Percentiles rank a stretch among this genome's conserved stretches.
Conservation (phyloP, 2,888 invertebrate species). For the Stenoptilia bipunctidactyla region DNA sequence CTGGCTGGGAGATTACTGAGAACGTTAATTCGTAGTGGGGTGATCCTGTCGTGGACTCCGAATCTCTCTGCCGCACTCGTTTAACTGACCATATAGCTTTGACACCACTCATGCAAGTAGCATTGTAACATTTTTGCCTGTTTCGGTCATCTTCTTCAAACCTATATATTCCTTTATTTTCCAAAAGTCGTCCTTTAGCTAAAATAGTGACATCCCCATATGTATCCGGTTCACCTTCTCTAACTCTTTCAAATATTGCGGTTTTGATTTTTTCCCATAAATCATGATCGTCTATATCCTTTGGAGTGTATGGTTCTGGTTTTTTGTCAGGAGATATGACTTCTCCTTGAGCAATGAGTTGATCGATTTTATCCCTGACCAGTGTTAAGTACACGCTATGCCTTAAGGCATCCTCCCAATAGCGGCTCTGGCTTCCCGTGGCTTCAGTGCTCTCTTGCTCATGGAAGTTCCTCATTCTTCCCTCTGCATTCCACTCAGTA, state of each 20-base stretch:
- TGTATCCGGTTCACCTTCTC: slow-evolving; percentile 51
- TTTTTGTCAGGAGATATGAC: slow-evolving; percentile 30
- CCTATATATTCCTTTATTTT: slow-evolving; percentile 57
- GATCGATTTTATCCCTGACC: slow-evolving; percentile 66
- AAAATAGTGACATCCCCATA: slow-evolving; percentile 76
- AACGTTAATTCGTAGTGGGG: slow-evolving; percentile 77
- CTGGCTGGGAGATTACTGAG: slow-evolving; percentile 69
- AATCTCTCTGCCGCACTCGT: slow-evolving; percentile 74
- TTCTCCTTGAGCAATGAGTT: slow-evolving; percentile 50
- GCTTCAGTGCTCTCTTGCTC: slow-evolving; percentile 30
- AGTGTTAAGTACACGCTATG: slow-evolving; percentile 78
- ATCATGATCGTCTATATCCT: slow-evolving; percentile 51
- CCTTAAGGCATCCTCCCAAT: slow-evolving; percentile 77
- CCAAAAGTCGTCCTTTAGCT: slow-evolving; percentile 74
- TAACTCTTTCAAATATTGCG: slow-evolving; percentile 50
- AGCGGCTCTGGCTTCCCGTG: slow-evolving; percentile 45
- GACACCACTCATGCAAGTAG: slow-evolving; percentile 62
- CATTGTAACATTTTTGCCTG: slow-evolving; percentile 40
- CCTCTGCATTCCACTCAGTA: slow-evolving; percentile 37
- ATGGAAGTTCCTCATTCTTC: slow-evolving; percentile 30
- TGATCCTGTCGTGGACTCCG: slow-evolving; percentile 47
- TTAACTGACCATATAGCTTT: slow-evolving; percentile 79
- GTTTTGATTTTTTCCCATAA: slow-evolving; percentile 61
- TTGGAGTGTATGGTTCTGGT: slow-evolving; percentile 27
- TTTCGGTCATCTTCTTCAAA: slow-evolving; percentile 65